Base-by-base conservation (phyloP, 2,888 invertebrate species). In the Chloroclystis v-ata region DNA sequence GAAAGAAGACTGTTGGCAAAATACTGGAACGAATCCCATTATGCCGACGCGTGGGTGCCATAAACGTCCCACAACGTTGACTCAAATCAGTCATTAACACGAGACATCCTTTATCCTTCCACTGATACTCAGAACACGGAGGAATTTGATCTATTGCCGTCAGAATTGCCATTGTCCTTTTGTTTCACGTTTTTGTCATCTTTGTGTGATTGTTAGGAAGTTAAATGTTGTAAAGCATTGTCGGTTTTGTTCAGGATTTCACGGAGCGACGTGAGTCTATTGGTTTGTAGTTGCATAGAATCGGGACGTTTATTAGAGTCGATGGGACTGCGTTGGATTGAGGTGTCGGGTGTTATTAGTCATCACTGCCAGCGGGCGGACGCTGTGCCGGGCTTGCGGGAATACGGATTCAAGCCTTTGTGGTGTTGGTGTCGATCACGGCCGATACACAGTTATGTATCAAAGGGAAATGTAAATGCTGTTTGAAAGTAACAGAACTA, bases 41-140 rank as follows among this genome's bases (percentile, higher is more conserved):
- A 78, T 82, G 71, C 69, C 78, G 87, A 83, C 87, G 87, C 87
- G 87, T 87, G 87, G 87, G 77, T 69, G 71, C 77, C 79, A 80
- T 85, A 86, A 85, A 86, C 56, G 71, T 54, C 60, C 84, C 84
- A 84, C 85, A 85, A 82, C 74, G 81, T 77, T 74, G 70, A 56
- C 67, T 67, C 69, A 70, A 61, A 72, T 72, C 49, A 48, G 75
- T 82, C 81, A 80, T 81, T 85, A 84, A 76, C 56, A 68, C 60
- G 54, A 75, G 72, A 72, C 72, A 73, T 74, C 72, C 69, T 51
- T 63, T 69, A 70, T 82, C 77, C 76, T 75, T 50, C 54, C 65
- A 59, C 61, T 57, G 53, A 60, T 82, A 81, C 82, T 59, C 58
- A 60, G 82, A 82, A 84, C 56, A 66, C 63, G 60, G 71, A 74